Percentiles rank a stretch among this genome's conserved stretches.
phyloP scores from a whole-genome alignment of 2,888 invertebrate species.

The Amphiduros pacificus region DNA sequence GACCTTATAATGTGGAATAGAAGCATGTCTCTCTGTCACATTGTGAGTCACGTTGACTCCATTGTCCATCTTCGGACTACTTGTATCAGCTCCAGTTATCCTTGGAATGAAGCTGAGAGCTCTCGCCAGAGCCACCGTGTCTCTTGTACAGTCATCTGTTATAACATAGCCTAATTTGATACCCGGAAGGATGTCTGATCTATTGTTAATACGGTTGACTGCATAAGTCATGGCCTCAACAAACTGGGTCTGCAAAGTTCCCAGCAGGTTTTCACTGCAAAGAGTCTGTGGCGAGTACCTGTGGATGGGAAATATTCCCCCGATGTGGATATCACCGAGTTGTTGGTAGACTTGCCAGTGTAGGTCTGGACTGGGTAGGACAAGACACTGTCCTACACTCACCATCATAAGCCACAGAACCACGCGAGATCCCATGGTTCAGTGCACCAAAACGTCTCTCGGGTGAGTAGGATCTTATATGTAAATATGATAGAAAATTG shows the following conservation, averaged over 20 bases:
- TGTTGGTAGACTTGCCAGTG: conserved; percentile 10
- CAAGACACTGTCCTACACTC: too few relatives aligned
- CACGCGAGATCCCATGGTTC: too few relatives aligned
- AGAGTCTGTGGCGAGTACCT: conserved; percentile 11
- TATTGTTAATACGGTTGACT: conserved; percentile 30
- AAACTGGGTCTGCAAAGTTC: conserved; percentile 28
- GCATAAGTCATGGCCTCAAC: conserved; percentile 34
- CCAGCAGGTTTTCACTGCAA: conserved; percentile 21
- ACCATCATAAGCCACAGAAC: too few relatives aligned
- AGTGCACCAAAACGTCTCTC: too few relatives aligned
- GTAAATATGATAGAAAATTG: too few relatives aligned
- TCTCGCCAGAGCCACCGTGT: conserved; percentile 29
- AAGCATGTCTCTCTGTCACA: neutral
- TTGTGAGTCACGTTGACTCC: neutral
- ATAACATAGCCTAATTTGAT: conserved; percentile 32
- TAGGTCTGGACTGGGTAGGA: neutral
- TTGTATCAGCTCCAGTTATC: neutral
- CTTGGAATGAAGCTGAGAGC: conserved; percentile 5
- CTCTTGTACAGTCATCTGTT: conserved; percentile 34
- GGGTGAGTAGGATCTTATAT: too few relatives aligned
- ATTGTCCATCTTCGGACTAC: neutral
- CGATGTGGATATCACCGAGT: conserved; percentile 31
- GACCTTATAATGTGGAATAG: conserved; percentile 11
- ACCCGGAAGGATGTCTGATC: conserved; percentile 26
- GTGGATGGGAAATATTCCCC: conserved; percentile 30